Evolutionary conservation across 2,888 invertebrate species (phyloP).

Genomic region (Aspidiotus rigidus): DNA sequence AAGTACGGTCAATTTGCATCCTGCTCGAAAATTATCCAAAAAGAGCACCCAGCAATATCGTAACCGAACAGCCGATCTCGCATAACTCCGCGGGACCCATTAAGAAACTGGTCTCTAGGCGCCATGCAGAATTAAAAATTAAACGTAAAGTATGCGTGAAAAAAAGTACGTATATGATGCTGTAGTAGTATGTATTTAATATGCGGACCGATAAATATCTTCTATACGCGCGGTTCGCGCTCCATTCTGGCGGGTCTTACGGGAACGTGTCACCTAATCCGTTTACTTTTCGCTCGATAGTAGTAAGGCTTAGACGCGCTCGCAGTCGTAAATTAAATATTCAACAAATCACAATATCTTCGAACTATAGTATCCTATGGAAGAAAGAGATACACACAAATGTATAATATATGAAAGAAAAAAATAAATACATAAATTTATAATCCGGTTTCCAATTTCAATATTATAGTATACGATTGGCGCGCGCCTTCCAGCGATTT

Average conservation of each 20-base stretch:
- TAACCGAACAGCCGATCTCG: conserved; percentile 11
- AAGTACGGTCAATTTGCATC: neutral
- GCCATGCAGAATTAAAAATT: conserved; percentile 25
- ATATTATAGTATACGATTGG: neutral
- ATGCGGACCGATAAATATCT: neutral
- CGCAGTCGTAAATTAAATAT: neutral
- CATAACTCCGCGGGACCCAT: conserved; percentile 18
- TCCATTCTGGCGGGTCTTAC: neutral
- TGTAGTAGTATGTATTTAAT: neutral
- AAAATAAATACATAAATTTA: neutral
- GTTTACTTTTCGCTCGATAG: neutral
- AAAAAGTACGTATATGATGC: too few relatives aligned
- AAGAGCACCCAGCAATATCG: conserved; percentile 18
- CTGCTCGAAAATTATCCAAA: neutral
- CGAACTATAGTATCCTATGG: too few relatives aligned
- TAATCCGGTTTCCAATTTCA: conserved; percentile 3
- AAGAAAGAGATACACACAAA: too few relatives aligned
- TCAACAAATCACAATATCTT: neutral
- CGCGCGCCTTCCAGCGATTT: too few relatives aligned
- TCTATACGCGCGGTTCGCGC: neutral
- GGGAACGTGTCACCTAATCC: neutral
- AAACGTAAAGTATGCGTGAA: neutral
- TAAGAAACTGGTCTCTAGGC: conserved; percentile 30
- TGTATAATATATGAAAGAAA: too few relatives aligned
- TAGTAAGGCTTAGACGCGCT: neutral